Evolutionary conservation across 1,140 invertebrate species (phyloP).

Genomic region (Neomicropteryx cornuta): DNA sequence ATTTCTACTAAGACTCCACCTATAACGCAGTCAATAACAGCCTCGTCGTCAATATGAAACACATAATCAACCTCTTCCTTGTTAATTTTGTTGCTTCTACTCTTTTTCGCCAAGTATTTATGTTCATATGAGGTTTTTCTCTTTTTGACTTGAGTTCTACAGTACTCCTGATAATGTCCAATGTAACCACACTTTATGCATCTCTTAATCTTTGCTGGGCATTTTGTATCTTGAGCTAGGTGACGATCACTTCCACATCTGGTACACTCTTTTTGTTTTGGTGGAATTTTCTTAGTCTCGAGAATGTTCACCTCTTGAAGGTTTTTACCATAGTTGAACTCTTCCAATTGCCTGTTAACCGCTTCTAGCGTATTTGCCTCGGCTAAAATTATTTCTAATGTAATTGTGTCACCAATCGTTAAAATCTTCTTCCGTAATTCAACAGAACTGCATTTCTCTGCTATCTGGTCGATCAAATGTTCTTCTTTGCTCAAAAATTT

Average conservation of each 20-base stretch:
- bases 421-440: conserved; percentile 15
- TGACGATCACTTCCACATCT: conserved; percentile 1
- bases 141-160: conserved; percentile 8
- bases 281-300: neutral
- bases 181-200: conserved; percentile 12
- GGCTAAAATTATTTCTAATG: conserved; percentile 11
- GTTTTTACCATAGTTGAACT: neutral
- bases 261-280: neutral
- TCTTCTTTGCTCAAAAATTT: conserved; percentile 10
- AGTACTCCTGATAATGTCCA: conserved; percentile 12
- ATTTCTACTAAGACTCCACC: conserved; percentile 8
- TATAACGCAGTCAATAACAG: conserved; percentile 2
- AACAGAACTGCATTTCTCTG: conserved; percentile 12
- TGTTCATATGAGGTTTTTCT: neutral
- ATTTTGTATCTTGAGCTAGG: conserved; percentile 6
- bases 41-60: conserved; percentile 6
- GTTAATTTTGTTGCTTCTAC: too few relatives aligned
- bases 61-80: conserved; percentile 8
- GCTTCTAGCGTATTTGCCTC: conserved; percentile 12
- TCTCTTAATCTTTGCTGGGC: conserved; percentile 13
- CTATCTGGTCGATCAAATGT: conserved; percentile 15
- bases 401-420: conserved; percentile 11
- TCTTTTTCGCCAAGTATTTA: neutral
- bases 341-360: conserved; percentile 4
- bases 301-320: neutral